Evolutionary conservation across 2,113 vertebrate species (phyloP).

Genomic region (Nothoprocta perdicaria): DNA sequence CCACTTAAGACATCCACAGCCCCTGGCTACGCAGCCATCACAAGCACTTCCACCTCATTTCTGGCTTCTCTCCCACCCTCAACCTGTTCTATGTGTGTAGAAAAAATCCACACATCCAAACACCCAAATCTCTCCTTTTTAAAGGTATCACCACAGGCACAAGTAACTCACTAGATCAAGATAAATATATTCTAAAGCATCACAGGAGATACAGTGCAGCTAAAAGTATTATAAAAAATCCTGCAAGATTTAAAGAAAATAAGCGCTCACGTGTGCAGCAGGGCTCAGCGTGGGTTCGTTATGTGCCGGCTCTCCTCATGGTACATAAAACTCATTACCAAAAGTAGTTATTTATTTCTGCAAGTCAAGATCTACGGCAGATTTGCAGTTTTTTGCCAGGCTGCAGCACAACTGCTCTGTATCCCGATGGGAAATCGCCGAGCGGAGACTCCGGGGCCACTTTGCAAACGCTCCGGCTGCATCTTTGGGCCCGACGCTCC

Average conservation of each 20-base stretch:
- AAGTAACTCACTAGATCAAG: neutral
- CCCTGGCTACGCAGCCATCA: no score
- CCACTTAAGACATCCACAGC: no score
- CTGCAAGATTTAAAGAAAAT: neutral
- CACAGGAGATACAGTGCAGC: neutral
- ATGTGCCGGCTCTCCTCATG: accelerated
- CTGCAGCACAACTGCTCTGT: neutral
- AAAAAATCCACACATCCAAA: neutral
- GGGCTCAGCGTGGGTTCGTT: neutral
- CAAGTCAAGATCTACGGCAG: neutral
- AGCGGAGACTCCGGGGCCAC: neutral
- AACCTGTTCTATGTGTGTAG: no score
- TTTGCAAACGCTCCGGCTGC: accelerated
- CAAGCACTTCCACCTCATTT: no score
- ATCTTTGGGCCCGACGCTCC: neutral
- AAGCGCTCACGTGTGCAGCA: neutral
- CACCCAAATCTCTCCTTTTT: neutral
- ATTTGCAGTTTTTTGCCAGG: neutral
- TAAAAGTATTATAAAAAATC: neutral
- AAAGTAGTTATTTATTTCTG: neutral
- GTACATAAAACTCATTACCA: neutral
- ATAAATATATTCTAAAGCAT: neutral
- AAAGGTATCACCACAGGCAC: no score
- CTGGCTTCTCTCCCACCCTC: no score
- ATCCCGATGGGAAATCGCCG: neutral